Evolutionary conservation across 2,113 vertebrate genomes (phyloP), one percentile per base, ranked within the genome.

Genomic region (Istiophorus platypterus): DNA sequence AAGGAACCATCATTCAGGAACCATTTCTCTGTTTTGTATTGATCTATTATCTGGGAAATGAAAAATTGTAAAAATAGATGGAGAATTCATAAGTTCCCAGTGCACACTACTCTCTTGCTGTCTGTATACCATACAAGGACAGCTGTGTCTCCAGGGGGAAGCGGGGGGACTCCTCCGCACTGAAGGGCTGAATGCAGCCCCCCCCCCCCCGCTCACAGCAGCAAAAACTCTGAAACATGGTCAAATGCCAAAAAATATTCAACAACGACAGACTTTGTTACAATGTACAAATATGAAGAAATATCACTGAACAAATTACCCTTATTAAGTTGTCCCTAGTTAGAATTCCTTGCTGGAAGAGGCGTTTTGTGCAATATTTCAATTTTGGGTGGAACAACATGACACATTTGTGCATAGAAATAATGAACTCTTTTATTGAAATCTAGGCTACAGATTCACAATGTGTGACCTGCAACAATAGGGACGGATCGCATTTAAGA

Each of bases 91-190:
- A 37, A 29, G 5, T 57, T 45, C 15, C 14, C 22, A n/a, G 34
- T 62, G 54, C 7, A 39, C 11, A 29, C 14, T 58, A 20, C 45
- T 51, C 5, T 42, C 34, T 2, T 58, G 20, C 72, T 52, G 20
- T 70, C 15, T 81, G 41, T 47, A 39, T 42, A 57, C 86, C 86
- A 72, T 88, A 88, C 39, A 85, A 82, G 86, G 86, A 68, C 37
- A 14, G 29, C 49, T 34, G 47, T 51, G 34, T 54, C 73, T 87
- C 57, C 63, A 41, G 4, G 31, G 20, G 39, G 14, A 1, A 62
- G 49, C 4, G 24, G 24, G 41, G 52, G 78, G 62, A 62, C 29
- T 81, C 73, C 37, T 76, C 75, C 56, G 49, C 54, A 34, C 52
- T 17, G 49, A 61, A 54, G 26, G 67, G 64, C 27, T 66, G 59